Base-by-base conservation (phyloP, 2,888 invertebrate species). In the Alloscopus bannaensis region DNA sequence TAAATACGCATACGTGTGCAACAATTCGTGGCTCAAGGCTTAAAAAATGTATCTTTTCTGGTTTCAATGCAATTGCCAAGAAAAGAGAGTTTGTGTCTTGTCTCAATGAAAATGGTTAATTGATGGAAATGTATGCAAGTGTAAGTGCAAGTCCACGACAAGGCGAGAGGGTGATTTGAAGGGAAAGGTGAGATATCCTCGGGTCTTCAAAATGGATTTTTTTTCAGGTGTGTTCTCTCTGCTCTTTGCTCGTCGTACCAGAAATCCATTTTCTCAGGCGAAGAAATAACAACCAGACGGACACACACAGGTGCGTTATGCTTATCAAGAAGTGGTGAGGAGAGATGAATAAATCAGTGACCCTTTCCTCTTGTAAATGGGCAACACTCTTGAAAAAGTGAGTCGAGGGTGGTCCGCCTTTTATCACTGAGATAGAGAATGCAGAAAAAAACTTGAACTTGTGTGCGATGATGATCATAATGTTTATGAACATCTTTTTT, bases 211-310 rank as follows among this genome's bases (percentile, higher is more conserved):
- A 50, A 50, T 57, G 8, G 42, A 20, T 11, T 18, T 52, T 72
- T 64, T 55, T 64, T 77, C 76, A 77, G 76, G 76, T 77, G 76
- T 77, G 76, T 62, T 68, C 76, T 76, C 28, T 31, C 50, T 69
- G 31, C 22, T 31, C 24, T 42, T 47, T 13, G 42, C 31, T 47
- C 52, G 28, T 62, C 76, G 76, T 69, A 64, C 76, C 45, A 77
- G 76, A 77, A 77, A 77, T 77, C 76, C 69, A 69, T 77, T 77
- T 77, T 77, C 76, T 77, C 24, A 77, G 76, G 76, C 69, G 40
- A 77, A 77, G 60, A 20, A 20, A 1, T 11, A 59, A 31, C 16
- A 50, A 11, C 18, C 16, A 47, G 18, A 42, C n/a, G n/a, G 18
- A 42, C 42, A 50, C 20, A 50, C 16, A 71, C 36, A 36, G 71